Evolutionary conservation across 2,797 vertebrate species (phyloP).

Genomic region (Diglossa cyanea): DNA sequence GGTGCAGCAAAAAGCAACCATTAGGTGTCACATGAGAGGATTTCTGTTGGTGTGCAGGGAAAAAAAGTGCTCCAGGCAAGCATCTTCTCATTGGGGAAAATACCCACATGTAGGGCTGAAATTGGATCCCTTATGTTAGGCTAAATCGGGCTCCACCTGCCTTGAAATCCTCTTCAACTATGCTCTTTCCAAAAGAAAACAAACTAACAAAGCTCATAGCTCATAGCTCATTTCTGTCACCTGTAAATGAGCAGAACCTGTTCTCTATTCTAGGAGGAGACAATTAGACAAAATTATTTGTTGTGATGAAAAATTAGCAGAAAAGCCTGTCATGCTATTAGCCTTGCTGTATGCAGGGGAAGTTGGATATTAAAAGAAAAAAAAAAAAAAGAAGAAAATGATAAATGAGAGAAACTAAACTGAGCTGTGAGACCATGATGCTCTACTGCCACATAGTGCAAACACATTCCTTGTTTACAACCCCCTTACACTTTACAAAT

Average conservation of each 20-base stretch:
- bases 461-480: not conserved
- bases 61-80: not conserved
- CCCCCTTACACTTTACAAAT: not conserved
- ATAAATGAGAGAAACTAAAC: not conserved
- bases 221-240: too few species aligned
- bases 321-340: not conserved
- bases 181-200: not conserved
- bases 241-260: not conserved
- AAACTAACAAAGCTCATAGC: not conserved
- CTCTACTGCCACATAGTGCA: not conserved
- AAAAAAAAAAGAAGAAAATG: rapidly evolving
- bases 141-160: not conserved
- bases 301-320: not conserved
- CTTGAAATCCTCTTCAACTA: not conserved
- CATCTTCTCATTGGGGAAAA: not conserved
- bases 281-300: not conserved
- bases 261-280: not conserved
- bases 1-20: not conserved
- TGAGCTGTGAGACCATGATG: rapidly evolving
- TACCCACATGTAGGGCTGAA: not conserved
- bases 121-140: not conserved
- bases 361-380: not conserved
- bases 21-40: too few species aligned
- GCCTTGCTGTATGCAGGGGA: not conserved
- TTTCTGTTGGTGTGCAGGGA: not conserved